Evolutionary conservation across 2,113 vertebrate species (phyloP), one percentile per base, ranked within the genome.

Genomic region (Pleuronectes platessa): DNA sequence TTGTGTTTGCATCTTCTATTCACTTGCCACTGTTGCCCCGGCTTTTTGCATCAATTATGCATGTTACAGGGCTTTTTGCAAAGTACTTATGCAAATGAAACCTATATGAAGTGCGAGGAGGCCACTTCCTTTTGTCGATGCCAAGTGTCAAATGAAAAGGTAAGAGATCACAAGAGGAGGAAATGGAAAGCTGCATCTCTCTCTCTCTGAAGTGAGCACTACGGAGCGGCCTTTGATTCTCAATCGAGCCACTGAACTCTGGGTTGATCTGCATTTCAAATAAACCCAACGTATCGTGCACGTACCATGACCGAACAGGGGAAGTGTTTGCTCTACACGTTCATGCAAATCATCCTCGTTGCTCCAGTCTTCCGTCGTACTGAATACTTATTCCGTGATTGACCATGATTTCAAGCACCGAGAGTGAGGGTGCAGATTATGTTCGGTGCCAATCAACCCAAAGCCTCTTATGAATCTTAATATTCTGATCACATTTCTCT

Each of bases 1-100:
- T 60, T 42, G 2, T 42, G 2, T 45, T 4, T 31, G 27, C 27
- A 31, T 58, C 47, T 27, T 47, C 23, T 18, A 40, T 54, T 68
- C 21, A 62, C 31, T 74, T 65, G 47, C 31, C 24, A 37, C 61
- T n/a, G 26, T 51, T 77, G 65, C 79, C 74, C 45, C 7, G 13
- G n/a, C 24, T 58, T 14, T 40, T 45, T 21, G 54, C 64, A 78
- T 80, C 51, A 76, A 78, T 80, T 59, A 68, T 82, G 27, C 35
- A 82, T 65, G 27, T 71, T 53, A 68, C 0, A 4, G 56, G 21
- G 9, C 54, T 67, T 64, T 70, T 73, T 73, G 68, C 63, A 78
- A 85, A 85, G 60, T 53, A 59, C 65, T 78, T 80, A 85, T 81
- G 88, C 79, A 77, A 83, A 90, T 64, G 40, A 59, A 42, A 61